Base-by-base conservation (phyloP, 2,888 invertebrate genomes). In the Nebria salina region DNA sequence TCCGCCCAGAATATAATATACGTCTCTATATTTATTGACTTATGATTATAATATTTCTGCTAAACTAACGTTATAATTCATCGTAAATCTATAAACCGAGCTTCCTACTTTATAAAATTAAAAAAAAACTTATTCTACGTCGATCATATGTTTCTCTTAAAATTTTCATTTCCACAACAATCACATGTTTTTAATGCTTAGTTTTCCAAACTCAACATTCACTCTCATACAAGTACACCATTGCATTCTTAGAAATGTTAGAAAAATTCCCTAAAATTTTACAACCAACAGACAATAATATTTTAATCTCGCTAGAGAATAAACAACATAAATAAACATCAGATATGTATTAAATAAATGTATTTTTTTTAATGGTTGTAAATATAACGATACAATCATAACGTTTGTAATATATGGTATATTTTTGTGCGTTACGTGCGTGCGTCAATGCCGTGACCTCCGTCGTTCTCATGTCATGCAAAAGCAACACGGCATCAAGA, bases 381-480 rank as follows among this genome's bases (percentile, higher is more conserved):
- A 54, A 11, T 54, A 11, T 54, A 54, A 54, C 54, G 54, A 54
- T 54, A 54, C 54, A 54, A 54, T 54, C 11, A 54, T 7, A 54
- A 34, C 34, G 34, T 34, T 34, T 5, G 5, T 34, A 34, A 34
- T 34, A 34, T 34, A 2, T 34, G 34, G 4, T 54, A 54, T 54
- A 54, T 54, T 54, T 54, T 54, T 11, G 54, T 54, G 54, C 54
- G 54, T 54, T 13, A 54, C 13, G 54, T 54, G 54, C 54, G 54
- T 54, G 54, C 70, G 70, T 70, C 25, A 25, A 26, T 70, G 20
- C 70, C 70, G 70, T 70, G 70, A 70, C 70, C 70, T 70, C 70
- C 5, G 25, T 70, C 34, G 26, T 70, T 70, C 34, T 34, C 70
- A 34, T 70, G 70, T 70, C 70, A 25, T 25, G 25, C 70, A 54